Evolutionary conservation across 1,140 invertebrate species (phyloP).

Genomic region (Tetramorium simillimum): DNA sequence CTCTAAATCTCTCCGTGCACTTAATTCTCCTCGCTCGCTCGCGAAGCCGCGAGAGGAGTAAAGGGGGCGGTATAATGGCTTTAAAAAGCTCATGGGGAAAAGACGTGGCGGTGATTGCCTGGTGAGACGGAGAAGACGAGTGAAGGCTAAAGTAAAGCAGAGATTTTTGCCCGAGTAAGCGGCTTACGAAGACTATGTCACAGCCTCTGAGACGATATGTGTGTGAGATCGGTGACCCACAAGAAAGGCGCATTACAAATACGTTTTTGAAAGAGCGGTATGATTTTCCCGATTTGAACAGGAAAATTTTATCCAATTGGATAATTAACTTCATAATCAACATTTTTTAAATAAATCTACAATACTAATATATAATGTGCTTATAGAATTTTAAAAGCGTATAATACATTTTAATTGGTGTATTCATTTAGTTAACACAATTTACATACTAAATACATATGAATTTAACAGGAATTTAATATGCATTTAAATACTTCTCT

Average conservation of each 20-base stretch:
- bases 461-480: neutral
- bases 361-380: neutral
- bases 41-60: neutral
- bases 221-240: neutral
- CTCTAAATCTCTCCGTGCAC: constrained; percentile 24
- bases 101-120: constrained; percentile 16
- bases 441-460: neutral
- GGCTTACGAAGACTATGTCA: constrained; percentile 62
- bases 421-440: too few species aligned
- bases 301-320: neutral
- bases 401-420: neutral
- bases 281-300: neutral
- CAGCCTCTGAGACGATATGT: constrained; percentile 10
- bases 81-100: constrained; percentile 60
- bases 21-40: constrained; percentile 36
- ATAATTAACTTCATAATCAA: neutral
- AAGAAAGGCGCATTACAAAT: constrained; percentile 21
- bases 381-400: neutral
- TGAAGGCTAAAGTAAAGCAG: constrained; percentile 32
- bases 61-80: constrained; percentile 54
- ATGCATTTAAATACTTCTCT: neutral
- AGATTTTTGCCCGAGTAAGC: constrained; percentile 69
- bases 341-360: neutral
- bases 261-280: neutral
- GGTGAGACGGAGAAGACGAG: constrained; percentile 1